A percentile compares a stretch with the other conserved stretches of the same genome.
Evolutionary conservation across 2,797 vertebrate genomes (phyloP).

Genomic region (Petrocephalus sullivani): DNA sequence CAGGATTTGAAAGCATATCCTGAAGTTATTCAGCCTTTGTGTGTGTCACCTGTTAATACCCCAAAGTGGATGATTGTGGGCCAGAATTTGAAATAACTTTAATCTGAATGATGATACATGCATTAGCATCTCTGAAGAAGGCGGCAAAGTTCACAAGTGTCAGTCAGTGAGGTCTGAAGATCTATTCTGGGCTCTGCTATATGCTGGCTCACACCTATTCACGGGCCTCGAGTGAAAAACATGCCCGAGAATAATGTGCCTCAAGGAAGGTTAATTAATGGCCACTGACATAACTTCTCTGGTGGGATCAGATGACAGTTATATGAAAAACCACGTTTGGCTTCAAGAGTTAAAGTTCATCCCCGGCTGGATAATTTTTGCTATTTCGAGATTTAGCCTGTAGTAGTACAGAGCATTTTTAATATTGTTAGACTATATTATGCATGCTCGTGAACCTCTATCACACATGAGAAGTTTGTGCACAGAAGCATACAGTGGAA

Average conservation of each 20-base stretch:
- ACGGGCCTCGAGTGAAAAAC: slow-evolving; percentile 41
- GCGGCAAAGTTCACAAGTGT: slow-evolving; percentile 57
- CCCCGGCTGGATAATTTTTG: slow-evolving; percentile 36
- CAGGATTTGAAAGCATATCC: slow-evolving; percentile 19
- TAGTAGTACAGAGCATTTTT: neutral
- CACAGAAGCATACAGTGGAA: neutral
- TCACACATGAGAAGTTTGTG: neutral
- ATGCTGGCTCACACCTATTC: slow-evolving; percentile 36
- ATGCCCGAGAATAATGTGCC: slow-evolving; percentile 44
- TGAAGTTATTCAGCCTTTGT: slow-evolving; percentile 21
- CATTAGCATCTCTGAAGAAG: slow-evolving; percentile 41
- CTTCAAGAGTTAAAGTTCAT: slow-evolving; percentile 39
- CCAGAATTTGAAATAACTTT: slow-evolving; percentile 48
- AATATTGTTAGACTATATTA: neutral
- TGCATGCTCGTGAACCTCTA: neutral
- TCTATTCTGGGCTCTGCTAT: slow-evolving; percentile 48
- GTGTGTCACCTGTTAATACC: slow-evolving; percentile 37
- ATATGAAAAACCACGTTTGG: slow-evolving; percentile 29
- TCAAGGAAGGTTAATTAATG: slow-evolving; percentile 51
- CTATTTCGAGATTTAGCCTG: slow-evolving; percentile 20
- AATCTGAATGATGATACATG: slow-evolving; percentile 52
- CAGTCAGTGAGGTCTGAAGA: slow-evolving; percentile 50
- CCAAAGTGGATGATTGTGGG: slow-evolving; percentile 43
- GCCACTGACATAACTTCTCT: slow-evolving; percentile 26
- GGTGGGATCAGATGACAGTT: slow-evolving; percentile 28